Percentiles rank a stretch among this genome's conserved stretches.
Conservation (phyloP, 2,888 invertebrate species). For the Odiellus spinosus region DNA sequence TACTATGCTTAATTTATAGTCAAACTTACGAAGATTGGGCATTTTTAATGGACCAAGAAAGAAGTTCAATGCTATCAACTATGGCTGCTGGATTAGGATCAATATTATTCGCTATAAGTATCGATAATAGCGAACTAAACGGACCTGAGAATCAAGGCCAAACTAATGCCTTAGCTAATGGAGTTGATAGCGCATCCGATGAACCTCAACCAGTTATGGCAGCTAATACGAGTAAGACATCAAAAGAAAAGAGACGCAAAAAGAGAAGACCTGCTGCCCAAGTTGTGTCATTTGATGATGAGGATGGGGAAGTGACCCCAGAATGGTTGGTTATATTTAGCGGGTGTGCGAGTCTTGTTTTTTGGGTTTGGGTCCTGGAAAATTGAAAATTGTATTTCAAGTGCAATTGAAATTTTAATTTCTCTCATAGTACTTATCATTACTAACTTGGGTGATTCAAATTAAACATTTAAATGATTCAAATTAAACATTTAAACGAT, state of each 20-base stretch:
- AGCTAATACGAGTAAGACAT: constrained; percentile 13
- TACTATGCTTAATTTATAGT: constrained; percentile 21
- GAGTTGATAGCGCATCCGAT: constrained; percentile 29
- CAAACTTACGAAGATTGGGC: constrained; percentile 75
- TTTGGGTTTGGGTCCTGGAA: too few species aligned
- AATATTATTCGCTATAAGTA: constrained; percentile 78
- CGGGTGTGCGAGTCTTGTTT: too few species aligned
- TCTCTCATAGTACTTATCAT: too few species aligned
- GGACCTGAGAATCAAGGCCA: neutral
- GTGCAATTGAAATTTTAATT: too few species aligned
- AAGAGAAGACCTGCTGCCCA: constrained; percentile 44
- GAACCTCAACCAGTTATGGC: constrained; percentile 48
- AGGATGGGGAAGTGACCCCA: constrained; percentile 26
- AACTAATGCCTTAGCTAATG: constrained; percentile 10
- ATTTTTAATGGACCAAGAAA: constrained; percentile 61
- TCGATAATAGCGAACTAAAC: constrained; percentile 52
- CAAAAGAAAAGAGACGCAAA: constrained; percentile 24
- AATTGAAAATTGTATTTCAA: too few species aligned
- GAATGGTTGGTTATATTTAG: too few species aligned
- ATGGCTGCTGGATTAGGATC: constrained; percentile 74
- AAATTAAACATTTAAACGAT: too few species aligned
- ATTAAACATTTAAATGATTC: too few species aligned
- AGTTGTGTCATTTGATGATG: constrained; percentile 51
- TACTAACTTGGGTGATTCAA: too few species aligned
- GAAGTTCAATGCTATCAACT: constrained; percentile 57